Base-by-base conservation (phyloP, 1,140 invertebrate species). In the Temnothorax curvispinosus region DNA sequence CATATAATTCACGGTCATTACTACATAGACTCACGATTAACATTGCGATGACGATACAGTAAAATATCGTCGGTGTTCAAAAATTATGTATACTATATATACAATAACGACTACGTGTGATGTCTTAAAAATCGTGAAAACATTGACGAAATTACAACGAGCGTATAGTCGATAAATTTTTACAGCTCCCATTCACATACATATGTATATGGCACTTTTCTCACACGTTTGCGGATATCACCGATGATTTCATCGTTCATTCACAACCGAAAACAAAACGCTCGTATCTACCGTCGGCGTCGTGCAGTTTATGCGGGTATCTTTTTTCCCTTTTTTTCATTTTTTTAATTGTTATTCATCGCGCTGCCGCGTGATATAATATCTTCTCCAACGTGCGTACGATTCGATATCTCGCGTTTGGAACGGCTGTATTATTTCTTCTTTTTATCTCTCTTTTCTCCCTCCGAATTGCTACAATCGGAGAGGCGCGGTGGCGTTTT, bases 281-380 rank as follows among this genome's bases (percentile, higher is more conserved):
- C 41, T 50, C 18, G 54, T 84, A 62, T 84, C 69, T 62, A 60
- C 54, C 27, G 41, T 47, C 18, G 44, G 44, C 27, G 41, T 47
- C 18, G 44, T 21, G 15, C 50, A 15, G 38, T 71, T 71, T 71
- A 71, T 71, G 38, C 32, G 80, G 54, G 56, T 21, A 15, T 11
- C 11, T 72, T 74, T 58, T 58, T 56, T 18, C 0, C 9, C 1
- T 3, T 18, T 54, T 50, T 32, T 64, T 80, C 13, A 44, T 38
- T 56, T 86, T 86, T 86, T 69, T 62, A 86, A 71, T 69, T 78
- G 47, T 78, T 85, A 78, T 65, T 54, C 58, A 6, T 38, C 13
- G 52, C 50, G 38, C 18, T 18, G 13, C 13, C 38, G 21, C 38
- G 21, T 7, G 78, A 82, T 47, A 72, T 47, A 69, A 71, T 64